A percentile compares a stretch with the other conserved stretches of the same genome.
Conservation (phyloP, 2,113 vertebrate species). For the Entosphenus tridentatus region DNA sequence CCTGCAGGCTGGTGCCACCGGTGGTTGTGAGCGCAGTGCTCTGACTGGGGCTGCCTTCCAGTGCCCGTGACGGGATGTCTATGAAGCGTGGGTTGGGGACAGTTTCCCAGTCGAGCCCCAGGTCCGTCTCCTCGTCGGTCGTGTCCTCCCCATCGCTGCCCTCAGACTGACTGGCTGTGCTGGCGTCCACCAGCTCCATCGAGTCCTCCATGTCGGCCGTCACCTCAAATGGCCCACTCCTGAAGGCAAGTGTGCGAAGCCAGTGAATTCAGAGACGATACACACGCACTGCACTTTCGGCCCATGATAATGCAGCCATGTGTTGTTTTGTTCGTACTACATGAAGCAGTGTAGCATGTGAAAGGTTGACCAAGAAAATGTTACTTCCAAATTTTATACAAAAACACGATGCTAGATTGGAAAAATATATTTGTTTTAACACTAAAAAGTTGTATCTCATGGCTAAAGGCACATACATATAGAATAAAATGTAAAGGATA, state of each 20-base stretch:
- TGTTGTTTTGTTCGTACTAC: no score
- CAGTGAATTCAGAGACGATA: no score
- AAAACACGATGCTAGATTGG: no score
- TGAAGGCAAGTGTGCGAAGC: conserved; percentile 11
- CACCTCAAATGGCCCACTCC: conserved; percentile 77
- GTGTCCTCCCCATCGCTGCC: conserved; percentile 65
- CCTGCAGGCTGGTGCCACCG: conserved; percentile 20
- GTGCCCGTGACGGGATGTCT: conserved; percentile 86
- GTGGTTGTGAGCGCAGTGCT: conserved; percentile 15
- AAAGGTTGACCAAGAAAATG: no score
- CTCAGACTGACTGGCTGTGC: conserved; percentile 38
- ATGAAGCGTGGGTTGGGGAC: conserved; percentile 83
- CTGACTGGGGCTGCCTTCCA: conserved; percentile 68
- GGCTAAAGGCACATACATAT: no score
- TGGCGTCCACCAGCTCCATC: conserved; percentile 84
- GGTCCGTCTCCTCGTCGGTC: conserved; percentile 78
- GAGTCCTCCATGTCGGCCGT: conserved; percentile 77
- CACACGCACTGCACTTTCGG: no score
- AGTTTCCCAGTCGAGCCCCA: conserved; percentile 94
- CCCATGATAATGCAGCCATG: no score
- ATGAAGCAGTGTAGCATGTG: no score
- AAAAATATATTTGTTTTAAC: no score
- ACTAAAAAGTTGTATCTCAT: no score
- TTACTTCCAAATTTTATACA: no score
- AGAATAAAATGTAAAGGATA: no score